phyloP scores from a whole-genome alignment of 1,140 invertebrate genomes.

The Condylostylus longicornis region DNA sequence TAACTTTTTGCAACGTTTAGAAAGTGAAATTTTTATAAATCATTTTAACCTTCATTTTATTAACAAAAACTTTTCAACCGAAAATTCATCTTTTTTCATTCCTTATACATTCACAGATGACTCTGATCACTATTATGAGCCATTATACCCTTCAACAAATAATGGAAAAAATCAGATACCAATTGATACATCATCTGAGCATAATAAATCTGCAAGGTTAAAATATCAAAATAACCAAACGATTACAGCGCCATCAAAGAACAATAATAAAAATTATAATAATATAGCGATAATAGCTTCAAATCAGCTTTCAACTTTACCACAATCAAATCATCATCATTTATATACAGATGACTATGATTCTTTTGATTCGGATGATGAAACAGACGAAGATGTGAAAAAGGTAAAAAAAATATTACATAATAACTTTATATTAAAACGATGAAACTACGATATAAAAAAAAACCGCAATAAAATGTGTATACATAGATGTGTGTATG shows the following conservation, averaged over 20 bases:
- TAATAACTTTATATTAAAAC: too few relatives aligned
- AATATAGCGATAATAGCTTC: neutral
- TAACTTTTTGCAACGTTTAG: too few relatives aligned
- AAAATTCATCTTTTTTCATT: too few relatives aligned
- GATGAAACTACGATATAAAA: too few relatives aligned
- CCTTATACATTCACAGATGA: constrained; percentile 35
- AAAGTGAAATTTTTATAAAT: too few relatives aligned
- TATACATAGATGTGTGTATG: too few relatives aligned
- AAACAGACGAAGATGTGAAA: constrained; percentile 33
- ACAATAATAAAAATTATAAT: neutral
- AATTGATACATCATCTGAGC: constrained; percentile 9
- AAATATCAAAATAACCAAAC: neutral
- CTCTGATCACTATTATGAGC: constrained; percentile 45
- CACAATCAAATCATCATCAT: constrained; percentile 1
- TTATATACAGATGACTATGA: constrained; percentile 37
- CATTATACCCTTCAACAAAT: constrained; percentile 31
- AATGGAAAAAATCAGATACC: constrained; percentile 10
- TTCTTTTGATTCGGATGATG: constrained; percentile 46
- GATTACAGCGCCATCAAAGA: constrained; percentile 15
- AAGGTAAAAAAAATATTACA: constrained; percentile 16
- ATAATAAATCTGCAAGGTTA: neutral
- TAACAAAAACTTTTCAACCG: too few relatives aligned
- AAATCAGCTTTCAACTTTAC: too few relatives aligned
- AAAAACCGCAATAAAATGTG: too few relatives aligned
- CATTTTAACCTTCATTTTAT: too few relatives aligned